Percentiles rank a stretch among this genome's conserved stretches.
phyloP scores from a whole-genome alignment of 2,797 vertebrate genomes.

The Orestias chungarensis region DNA sequence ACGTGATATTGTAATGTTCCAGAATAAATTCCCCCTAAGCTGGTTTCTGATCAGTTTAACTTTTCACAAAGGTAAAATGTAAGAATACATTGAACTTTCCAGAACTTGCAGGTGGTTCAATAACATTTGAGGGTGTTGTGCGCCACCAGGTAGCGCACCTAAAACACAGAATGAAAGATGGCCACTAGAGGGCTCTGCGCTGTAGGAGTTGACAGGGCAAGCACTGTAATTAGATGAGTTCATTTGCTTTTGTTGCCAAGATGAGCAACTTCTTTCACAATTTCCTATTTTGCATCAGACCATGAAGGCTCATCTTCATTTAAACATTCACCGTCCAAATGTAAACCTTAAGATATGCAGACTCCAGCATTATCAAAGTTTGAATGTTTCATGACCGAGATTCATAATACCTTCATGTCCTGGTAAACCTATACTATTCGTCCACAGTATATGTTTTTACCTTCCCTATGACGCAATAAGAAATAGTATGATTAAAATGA shows the following conservation, averaged over 20 bases:
- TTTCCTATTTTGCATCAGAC: constrained; percentile 20
- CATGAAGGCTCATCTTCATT: constrained; percentile 23
- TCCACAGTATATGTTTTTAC: background rate
- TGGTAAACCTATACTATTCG: background rate
- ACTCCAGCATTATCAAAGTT: background rate
- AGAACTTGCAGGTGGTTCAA: background rate
- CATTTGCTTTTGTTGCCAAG: constrained; percentile 37
- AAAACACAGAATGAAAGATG: background rate
- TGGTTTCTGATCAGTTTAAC: background rate
- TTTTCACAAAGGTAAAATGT: background rate
- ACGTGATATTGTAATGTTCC: background rate
- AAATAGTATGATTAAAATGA: background rate
- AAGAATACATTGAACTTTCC: background rate
- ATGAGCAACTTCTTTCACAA: constrained; percentile 19
- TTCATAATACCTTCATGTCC: background rate
- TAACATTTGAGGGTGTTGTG: background rate
- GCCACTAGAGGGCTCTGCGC: constrained; percentile 2
- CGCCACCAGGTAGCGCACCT: constrained; percentile 39
- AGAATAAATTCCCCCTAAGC: background rate
- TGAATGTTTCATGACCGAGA: background rate
- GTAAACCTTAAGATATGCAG: constrained; percentile 16
- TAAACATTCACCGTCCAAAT: constrained; percentile 30
- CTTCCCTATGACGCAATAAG: background rate
- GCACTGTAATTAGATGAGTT: constrained; percentile 37
- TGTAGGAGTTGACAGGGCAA: constrained; percentile 31